phyloP scores from a whole-genome alignment of 1,140 invertebrate species.

The Brachionus rotundiformis region DNA sequence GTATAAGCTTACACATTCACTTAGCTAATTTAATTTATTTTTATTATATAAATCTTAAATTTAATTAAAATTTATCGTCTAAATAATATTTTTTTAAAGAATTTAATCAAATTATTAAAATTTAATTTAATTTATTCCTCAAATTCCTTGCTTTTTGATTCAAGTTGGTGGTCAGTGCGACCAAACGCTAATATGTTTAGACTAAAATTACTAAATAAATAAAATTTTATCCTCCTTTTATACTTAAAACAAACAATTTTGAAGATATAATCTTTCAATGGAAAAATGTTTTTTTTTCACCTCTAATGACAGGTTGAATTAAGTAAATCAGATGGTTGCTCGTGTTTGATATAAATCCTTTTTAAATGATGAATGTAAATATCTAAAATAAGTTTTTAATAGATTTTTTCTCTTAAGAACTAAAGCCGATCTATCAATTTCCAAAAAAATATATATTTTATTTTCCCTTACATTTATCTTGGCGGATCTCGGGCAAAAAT shows the following conservation, averaged over 20 bases:
- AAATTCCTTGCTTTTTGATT: background rate
- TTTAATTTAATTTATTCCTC: too few species aligned
- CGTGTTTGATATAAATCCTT: background rate
- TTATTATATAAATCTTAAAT: background rate
- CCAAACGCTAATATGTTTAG: background rate
- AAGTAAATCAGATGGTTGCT: background rate
- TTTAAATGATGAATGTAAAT: conserved; percentile 9
- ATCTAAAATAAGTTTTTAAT: background rate
- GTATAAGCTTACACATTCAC: background rate
- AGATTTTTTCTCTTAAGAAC: background rate
- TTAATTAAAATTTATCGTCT: background rate
- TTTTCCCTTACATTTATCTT: background rate
- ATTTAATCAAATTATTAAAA: too few species aligned
- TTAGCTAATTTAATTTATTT: background rate
- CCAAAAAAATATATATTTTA: background rate
- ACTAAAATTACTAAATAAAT: background rate
- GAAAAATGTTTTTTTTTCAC: conserved; percentile 5
- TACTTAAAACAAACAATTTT: background rate
- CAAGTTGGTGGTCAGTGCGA: background rate
- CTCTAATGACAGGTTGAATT: conserved; percentile 8
- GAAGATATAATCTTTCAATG: conserved; percentile 5
- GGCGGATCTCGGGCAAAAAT: background rate
- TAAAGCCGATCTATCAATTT: background rate
- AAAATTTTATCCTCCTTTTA: background rate
- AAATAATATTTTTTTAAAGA: background rate